phyloP scores from a whole-genome alignment of 2,888 invertebrate species.

The Sylvicola cinctus region DNA sequence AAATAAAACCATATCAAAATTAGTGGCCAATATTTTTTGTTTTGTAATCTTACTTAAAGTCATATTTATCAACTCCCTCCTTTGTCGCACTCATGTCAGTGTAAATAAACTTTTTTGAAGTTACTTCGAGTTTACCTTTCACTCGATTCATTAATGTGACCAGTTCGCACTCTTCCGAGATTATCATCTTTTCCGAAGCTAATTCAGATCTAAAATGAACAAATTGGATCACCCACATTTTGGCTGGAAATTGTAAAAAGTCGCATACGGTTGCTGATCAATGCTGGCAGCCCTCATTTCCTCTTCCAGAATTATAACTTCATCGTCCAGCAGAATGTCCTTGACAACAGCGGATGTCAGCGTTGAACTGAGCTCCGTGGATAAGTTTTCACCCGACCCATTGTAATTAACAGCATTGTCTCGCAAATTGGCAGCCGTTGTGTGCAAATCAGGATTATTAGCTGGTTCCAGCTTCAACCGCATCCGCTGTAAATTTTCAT shows the following conservation, averaged over 20 bases:
- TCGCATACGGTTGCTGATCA: constrained; percentile 21
- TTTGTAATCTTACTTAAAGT: constrained; percentile 20
- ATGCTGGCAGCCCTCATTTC: constrained; percentile 25
- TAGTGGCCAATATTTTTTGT: not conserved
- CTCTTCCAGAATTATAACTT: constrained; percentile 25
- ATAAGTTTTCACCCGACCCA: constrained; percentile 22
- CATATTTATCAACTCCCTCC: constrained; percentile 28
- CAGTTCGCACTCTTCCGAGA: constrained; percentile 38
- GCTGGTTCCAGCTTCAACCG: constrained; percentile 35
- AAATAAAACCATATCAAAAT: constrained; percentile 1
- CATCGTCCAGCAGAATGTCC: constrained; percentile 25
- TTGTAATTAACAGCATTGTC: constrained; percentile 29
- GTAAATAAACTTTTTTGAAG: constrained; percentile 35
- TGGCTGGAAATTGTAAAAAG: not conserved
- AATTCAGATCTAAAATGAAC: constrained; percentile 15
- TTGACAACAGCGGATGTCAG: constrained; percentile 26
- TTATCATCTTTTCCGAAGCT: constrained; percentile 33
- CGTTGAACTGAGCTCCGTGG: constrained; percentile 22
- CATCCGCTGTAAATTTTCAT: constrained; percentile 40
- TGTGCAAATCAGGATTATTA: constrained; percentile 32
- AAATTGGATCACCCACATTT: not conserved
- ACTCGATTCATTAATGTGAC: constrained; percentile 36
- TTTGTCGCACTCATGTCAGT: constrained; percentile 32
- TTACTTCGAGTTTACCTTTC: constrained; percentile 38
- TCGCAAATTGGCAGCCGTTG: constrained; percentile 34